Evolutionary conservation across 1,140 invertebrate species (phyloP), one percentile per base, ranked within the genome.

Genomic region (Acromyrmex echinatior): DNA sequence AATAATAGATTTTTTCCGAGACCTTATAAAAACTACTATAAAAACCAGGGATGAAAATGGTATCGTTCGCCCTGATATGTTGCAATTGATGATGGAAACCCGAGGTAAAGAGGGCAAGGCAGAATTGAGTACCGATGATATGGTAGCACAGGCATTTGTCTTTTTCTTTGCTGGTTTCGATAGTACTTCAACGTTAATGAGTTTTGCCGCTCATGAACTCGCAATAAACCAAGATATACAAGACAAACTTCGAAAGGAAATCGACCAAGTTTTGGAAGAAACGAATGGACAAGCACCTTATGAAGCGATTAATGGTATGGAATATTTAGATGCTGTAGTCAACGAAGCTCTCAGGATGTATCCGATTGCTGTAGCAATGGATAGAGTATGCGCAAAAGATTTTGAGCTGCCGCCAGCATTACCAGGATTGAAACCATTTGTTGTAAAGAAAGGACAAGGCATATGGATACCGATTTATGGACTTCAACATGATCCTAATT

Each of bases 261-360:
- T 97, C 21, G 92, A 95, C 39, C 92, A 91, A 62, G 88, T 94
- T 0, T 92, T 94, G 45, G 91, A 92, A 35, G 94, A 95, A 45
- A 89, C 93, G 49, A 90, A 94, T 25, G 93, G 92, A 3, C 86
- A 94, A 68, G 62, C 95, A 9, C 93, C 92, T 0, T 96, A 95
- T 79, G 95, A 96, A 35, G 89, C 60, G 16, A 28, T 95, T 16
- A 93, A 94, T 16, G 91, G 94, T 35, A 90, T 96, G 84, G 88
- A 93, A 60, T 96, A 96, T 90, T 87, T 96, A 77, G 95, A 96
- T 25, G 96, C 94, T 91, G 93, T 96, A 5, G 35, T 95, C 3
- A 94, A 95, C 80, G 97, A 97, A 93, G 95, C 96, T 0, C 86
- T 97, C 12, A 93, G 97, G 53, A 95, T 95, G 71, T 97, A 97